phyloP scores from a whole-genome alignment of 2,113 vertebrate genomes.

The Centropus unirufus region DNA sequence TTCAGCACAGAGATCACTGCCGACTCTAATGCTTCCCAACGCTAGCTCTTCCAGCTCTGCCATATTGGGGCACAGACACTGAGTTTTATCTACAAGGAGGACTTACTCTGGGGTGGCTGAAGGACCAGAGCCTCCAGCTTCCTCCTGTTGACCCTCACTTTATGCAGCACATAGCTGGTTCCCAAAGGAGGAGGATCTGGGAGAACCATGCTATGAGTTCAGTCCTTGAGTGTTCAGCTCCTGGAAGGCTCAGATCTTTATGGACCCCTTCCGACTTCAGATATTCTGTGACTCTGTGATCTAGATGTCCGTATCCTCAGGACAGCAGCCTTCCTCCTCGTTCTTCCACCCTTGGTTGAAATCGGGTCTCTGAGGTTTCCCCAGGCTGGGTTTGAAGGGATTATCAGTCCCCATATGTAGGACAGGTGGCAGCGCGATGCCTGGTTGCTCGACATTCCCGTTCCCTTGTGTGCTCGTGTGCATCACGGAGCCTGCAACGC shows the following conservation, averaged over 20 bases:
- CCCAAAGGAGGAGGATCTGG: neutral
- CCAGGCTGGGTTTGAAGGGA: neutral
- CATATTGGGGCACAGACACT: fast-evolving
- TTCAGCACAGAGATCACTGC: neutral
- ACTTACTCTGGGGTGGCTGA: neutral
- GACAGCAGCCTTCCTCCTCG: neutral
- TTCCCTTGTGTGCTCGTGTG: neutral
- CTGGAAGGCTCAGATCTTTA: neutral
- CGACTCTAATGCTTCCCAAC: neutral
- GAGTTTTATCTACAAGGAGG: neutral
- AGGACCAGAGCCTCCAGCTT: neutral
- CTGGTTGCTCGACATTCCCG: neutral
- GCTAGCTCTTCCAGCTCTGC: fast-evolving
- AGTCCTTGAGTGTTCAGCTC: fast-evolving
- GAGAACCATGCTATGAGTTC: neutral
- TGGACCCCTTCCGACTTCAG: too few relatives aligned
- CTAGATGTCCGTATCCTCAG: neutral
- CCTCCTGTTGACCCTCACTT: fast-evolving
- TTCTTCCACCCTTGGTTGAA: neutral
- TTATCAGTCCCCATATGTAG: neutral
- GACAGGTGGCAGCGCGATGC: fast-evolving
- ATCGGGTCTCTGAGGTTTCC: neutral
- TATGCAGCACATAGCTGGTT: neutral
- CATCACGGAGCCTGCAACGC: fast-evolving
- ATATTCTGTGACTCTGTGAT: too few relatives aligned